phyloP scores from a whole-genome alignment of 2,113 vertebrate genomes.

The Mola mola region DNA sequence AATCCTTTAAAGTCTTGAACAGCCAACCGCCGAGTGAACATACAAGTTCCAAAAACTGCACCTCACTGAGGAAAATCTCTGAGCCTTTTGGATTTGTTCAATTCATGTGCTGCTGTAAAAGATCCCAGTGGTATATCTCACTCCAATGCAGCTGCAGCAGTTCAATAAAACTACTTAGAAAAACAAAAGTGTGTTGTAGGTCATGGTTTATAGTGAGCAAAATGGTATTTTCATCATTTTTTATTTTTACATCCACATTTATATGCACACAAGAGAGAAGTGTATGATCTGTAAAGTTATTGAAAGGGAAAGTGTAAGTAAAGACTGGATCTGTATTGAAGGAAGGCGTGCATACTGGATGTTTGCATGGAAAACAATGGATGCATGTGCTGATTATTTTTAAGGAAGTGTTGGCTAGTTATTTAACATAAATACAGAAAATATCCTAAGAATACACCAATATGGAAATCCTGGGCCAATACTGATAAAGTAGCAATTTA shows the following conservation, averaged over 20 bases:
- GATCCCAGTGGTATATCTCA: slow-evolving; percentile 6
- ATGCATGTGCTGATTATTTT: no score
- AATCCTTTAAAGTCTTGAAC: no score
- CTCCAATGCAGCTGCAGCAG: slow-evolving; percentile 4
- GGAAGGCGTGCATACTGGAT: neutral
- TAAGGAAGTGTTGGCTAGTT: no score
- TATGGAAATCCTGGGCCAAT: no score
- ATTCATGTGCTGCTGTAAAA: slow-evolving; percentile 22
- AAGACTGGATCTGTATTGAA: neutral
- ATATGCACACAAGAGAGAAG: neutral
- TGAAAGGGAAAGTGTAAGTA: slow-evolving; percentile 5
- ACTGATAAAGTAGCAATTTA: no score
- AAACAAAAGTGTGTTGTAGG: neutral
- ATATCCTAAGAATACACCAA: no score
- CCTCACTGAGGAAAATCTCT: no score
- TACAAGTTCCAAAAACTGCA: no score
- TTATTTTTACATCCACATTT: neutral
- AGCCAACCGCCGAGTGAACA: no score
- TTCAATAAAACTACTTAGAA: slow-evolving; percentile 6
- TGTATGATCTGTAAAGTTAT: slow-evolving; percentile 11
- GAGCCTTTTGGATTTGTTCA: slow-evolving; percentile 14
- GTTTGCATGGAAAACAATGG: no score
- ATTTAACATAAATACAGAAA: no score
- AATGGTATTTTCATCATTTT: slow-evolving; percentile 4
- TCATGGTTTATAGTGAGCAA: slow-evolving; percentile 2